phyloP scores from a whole-genome alignment of 2,888 invertebrate genomes.

The Ichneumon xanthorius region DNA sequence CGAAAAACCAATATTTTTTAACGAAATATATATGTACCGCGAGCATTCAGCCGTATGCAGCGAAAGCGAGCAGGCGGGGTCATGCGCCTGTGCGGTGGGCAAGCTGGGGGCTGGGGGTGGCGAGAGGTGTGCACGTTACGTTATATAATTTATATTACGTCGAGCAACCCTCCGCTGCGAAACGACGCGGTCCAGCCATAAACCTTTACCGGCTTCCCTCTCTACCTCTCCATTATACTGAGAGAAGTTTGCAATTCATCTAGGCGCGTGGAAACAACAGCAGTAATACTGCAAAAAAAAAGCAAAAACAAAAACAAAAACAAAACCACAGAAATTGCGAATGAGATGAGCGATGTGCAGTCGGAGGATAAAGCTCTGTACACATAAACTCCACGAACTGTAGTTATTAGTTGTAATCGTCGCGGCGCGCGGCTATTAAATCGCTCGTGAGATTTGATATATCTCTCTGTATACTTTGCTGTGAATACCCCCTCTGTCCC shows the following conservation, averaged over 20 bases:
- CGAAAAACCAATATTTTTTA: conserved; percentile 44
- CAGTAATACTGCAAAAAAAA: not conserved
- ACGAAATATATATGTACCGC: conserved; percentile 24
- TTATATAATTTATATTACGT: conserved; percentile 57
- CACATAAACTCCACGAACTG: not conserved
- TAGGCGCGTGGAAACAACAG: conserved; percentile 7
- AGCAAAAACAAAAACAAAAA: not conserved
- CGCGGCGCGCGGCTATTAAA: conserved; percentile 43
- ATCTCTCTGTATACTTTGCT: not conserved
- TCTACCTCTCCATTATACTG: not conserved
- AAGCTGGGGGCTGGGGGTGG: not conserved
- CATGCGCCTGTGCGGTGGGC: conserved; percentile 15
- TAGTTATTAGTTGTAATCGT: conserved; percentile 47
- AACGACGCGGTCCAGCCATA: conserved; percentile 45
- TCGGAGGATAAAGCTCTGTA: not conserved
- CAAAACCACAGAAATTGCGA: not conserved
- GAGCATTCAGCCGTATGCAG: conserved; percentile 39
- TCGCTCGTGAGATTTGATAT: conserved; percentile 2
- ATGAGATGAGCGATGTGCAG: not conserved
- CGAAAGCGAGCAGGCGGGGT: conserved; percentile 26
- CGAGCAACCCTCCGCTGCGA: conserved; percentile 13
- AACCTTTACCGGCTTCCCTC: conserved; percentile 33
- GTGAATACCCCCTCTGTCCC: not conserved
- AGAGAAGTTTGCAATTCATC: conserved; percentile 38
- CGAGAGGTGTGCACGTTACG: conserved; percentile 8